These are phyloP conservation scores for Oscheius myriophilus DNA, from an alignment of 2,888 invertebrate species.

Conservation along the genomic window DNA sequence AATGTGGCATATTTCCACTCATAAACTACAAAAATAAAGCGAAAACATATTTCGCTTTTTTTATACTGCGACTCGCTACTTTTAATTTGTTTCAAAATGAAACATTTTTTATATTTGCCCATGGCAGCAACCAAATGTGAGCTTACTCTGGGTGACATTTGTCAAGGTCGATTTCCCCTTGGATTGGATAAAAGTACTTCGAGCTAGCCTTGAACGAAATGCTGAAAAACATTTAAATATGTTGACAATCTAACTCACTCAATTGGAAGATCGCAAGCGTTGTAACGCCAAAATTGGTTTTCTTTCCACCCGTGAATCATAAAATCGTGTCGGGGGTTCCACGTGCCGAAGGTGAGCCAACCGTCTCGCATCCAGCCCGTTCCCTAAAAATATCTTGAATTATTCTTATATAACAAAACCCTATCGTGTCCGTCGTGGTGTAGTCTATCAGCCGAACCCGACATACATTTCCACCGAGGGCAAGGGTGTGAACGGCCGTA, in stretches of 20 bases:
- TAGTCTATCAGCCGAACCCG: too few species aligned
- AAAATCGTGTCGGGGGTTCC: conserved; percentile 45
- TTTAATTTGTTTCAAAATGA: too few species aligned
- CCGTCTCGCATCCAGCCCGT: conserved; percentile 44
- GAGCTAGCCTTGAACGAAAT: background rate
- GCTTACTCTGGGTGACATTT: conserved; percentile 11
- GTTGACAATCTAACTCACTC: conserved; percentile 7
- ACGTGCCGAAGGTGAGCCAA: conserved; percentile 44
- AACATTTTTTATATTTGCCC: too few species aligned
- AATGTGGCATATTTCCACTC: too few species aligned
- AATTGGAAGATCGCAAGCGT: conserved; percentile 3
- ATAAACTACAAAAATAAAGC: too few species aligned
- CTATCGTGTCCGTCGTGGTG: too few species aligned
- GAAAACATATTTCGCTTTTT: too few species aligned
- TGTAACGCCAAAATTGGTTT: conserved; percentile 28
- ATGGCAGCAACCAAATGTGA: too few species aligned
- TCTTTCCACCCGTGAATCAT: conserved; percentile 50
- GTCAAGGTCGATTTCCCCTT: conserved; percentile 1
- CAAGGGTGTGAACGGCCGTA: too few species aligned
- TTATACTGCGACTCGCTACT: too few species aligned
- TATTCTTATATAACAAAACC: too few species aligned
- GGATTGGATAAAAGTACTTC: conserved; percentile 12
- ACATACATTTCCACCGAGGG: too few species aligned
- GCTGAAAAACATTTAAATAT: background rate
- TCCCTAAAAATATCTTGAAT: conserved; percentile 31